Conservation (phyloP, 2,113 vertebrate species). For the Gopherus evgoodei region DNA sequence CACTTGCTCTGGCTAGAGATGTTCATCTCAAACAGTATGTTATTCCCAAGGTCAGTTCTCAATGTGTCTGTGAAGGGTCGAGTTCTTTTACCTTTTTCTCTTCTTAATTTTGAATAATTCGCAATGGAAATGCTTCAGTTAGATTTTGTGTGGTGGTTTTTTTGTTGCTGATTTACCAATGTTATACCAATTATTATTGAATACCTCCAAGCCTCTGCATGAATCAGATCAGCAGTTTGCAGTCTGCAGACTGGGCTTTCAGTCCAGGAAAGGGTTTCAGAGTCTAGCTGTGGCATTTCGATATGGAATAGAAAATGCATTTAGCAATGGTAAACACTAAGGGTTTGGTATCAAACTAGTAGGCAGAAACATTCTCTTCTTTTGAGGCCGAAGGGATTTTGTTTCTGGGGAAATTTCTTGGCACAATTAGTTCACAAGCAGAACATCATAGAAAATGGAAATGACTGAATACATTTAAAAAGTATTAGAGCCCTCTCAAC, state of each 20-base stretch:
- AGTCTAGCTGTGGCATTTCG: neutral
- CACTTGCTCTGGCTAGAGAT: slow-evolving; percentile 58
- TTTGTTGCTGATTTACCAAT: neutral
- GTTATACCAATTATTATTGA: neutral
- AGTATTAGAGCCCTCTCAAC: too few species aligned
- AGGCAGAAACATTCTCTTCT: neutral
- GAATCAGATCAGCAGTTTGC: neutral
- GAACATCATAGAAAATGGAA: too few species aligned
- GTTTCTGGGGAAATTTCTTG: too few species aligned
- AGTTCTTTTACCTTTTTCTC: neutral
- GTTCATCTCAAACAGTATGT: slow-evolving; percentile 67
- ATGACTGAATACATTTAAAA: too few species aligned
- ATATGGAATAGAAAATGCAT: neutral
- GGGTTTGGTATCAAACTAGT: neutral
- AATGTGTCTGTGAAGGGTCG: neutral
- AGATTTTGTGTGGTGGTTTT: neutral
- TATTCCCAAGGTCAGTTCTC: slow-evolving; percentile 76
- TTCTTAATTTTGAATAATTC: neutral
- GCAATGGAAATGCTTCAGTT: neutral
- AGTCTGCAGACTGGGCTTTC: neutral
- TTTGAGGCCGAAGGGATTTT: neutral
- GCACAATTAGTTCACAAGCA: too few species aligned
- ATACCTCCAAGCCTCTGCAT: neutral
- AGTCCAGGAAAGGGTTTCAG: neutral
- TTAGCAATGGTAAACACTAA: neutral